Percentiles rank a stretch among this genome's conserved stretches.
Conservation (phyloP, 2,888 invertebrate genomes). For the Drosophila macrothrix region DNA sequence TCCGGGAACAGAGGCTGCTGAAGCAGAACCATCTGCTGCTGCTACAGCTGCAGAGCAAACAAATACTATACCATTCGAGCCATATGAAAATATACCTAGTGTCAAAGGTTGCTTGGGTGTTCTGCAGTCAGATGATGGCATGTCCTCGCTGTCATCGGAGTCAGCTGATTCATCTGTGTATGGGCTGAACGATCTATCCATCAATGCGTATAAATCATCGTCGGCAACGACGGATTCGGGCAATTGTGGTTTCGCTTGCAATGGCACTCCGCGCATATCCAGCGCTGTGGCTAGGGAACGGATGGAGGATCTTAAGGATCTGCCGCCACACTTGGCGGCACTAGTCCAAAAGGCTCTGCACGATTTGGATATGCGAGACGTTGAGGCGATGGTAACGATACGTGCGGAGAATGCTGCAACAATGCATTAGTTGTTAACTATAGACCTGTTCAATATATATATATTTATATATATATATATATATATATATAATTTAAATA, state of each 20-base stretch:
- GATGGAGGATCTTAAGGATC: constrained; percentile 85
- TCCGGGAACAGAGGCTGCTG: constrained; percentile 8
- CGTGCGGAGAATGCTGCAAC: constrained; percentile 56
- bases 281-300: constrained; percentile 83
- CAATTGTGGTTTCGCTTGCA: constrained; percentile 53
- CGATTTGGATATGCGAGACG: constrained; percentile 84
- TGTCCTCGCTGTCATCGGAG: constrained; percentile 83
- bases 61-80: constrained; percentile 76
- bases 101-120: constrained; percentile 57
- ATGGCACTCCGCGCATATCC: constrained; percentile 68
- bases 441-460: constrained; percentile 38
- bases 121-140: constrained; percentile 78
- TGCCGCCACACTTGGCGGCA: constrained; percentile 88
- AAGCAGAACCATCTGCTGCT: constrained; percentile 34
- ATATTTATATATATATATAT: background rate
- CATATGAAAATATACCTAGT: constrained; percentile 72
- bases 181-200: constrained; percentile 71
- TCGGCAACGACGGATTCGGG: constrained; percentile 81
- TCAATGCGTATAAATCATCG: constrained; percentile 76
- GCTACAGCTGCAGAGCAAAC: constrained; percentile 81
- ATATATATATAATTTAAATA: constrained; percentile 18
- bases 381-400: constrained; percentile 79
- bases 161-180: constrained; percentile 84
- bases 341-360: constrained; percentile 87
- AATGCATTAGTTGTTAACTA: constrained; percentile 31